A percentile compares a stretch with the other conserved stretches of the same genome.
phyloP scores from a whole-genome alignment of 2,888 invertebrate species.

The Lacanobia wlatinum region DNA sequence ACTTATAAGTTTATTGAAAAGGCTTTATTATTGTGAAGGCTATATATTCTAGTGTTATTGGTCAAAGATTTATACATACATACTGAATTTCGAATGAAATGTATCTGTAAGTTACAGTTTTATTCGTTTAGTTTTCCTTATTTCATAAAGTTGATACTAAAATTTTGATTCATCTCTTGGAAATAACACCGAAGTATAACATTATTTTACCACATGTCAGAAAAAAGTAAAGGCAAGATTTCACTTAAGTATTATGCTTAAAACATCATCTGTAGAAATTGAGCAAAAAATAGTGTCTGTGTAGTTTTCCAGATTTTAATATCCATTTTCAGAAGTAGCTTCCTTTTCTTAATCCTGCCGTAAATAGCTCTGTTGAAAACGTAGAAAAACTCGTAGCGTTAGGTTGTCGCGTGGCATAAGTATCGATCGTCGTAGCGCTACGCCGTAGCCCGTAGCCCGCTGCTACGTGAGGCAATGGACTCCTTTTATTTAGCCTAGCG shows the following conservation, averaged over 20 bases:
- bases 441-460: constrained; percentile 80
- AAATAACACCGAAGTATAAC: neutral
- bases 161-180: neutral
- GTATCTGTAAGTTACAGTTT: too few species aligned
- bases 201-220: neutral
- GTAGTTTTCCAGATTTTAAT: neutral
- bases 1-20: too few species aligned
- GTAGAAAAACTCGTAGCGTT: constrained; percentile 82
- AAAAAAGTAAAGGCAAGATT: neutral
- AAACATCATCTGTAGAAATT: neutral
- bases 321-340: neutral
- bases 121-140: too few species aligned
- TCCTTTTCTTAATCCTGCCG: constrained; percentile 36
- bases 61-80: too few species aligned
- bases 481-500: constrained; percentile 74
- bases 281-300: neutral
- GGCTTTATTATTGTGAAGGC: too few species aligned
- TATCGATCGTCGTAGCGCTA: constrained; percentile 88
- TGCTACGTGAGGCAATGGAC: constrained; percentile 78
- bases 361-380: constrained; percentile 66
- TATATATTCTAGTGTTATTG: too few species aligned
- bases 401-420: constrained; percentile 84
- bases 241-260: neutral
- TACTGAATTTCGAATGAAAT: too few species aligned
- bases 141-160: neutral